Conservation (phyloP, 2,113 vertebrate genomes). For the Microtus montanus region DNA sequence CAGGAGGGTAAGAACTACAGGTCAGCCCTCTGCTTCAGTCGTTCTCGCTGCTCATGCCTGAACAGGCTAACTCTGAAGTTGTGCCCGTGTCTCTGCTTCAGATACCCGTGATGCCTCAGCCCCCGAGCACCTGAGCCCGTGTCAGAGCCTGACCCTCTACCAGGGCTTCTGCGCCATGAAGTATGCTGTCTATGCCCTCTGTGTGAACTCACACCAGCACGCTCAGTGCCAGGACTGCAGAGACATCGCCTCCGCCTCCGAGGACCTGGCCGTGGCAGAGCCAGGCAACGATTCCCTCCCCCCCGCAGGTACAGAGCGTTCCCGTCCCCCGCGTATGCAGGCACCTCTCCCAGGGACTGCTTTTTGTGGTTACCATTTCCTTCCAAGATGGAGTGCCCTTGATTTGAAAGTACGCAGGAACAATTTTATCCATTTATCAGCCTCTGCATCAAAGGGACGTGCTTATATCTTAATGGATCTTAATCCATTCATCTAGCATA, state of each 20-base stretch:
- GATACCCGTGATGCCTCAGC: slow-evolving; percentile 36
- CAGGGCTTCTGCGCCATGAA: slow-evolving; percentile 97
- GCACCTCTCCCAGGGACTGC: neutral
- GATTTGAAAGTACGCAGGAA: neutral
- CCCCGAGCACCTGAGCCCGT: slow-evolving; percentile 76
- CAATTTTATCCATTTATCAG: neutral
- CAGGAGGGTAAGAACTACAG: neutral
- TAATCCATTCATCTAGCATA: neutral
- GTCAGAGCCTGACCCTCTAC: slow-evolving; percentile 90
- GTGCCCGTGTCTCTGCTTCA: slow-evolving; percentile 51
- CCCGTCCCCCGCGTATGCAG: neutral
- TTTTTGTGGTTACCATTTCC: neutral
- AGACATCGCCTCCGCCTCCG: slow-evolving; percentile 38
- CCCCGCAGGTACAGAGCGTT: slow-evolving; percentile 64
- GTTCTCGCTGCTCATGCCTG: neutral
- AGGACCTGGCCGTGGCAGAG: slow-evolving; percentile 52
- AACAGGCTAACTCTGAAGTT: neutral
- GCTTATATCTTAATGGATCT: neutral
- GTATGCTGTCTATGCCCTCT: slow-evolving; percentile 95
- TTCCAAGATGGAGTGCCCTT: neutral
- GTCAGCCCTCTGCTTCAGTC: neutral
- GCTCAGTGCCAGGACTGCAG: slow-evolving; percentile 85
- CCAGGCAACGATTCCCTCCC: slow-evolving; percentile 46
- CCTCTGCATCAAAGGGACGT: slow-evolving; percentile 5
- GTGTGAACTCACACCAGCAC: slow-evolving; percentile 89